Evolutionary conservation across 2,113 vertebrate species (phyloP).

Genomic region (Oreocharis arfaki): DNA sequence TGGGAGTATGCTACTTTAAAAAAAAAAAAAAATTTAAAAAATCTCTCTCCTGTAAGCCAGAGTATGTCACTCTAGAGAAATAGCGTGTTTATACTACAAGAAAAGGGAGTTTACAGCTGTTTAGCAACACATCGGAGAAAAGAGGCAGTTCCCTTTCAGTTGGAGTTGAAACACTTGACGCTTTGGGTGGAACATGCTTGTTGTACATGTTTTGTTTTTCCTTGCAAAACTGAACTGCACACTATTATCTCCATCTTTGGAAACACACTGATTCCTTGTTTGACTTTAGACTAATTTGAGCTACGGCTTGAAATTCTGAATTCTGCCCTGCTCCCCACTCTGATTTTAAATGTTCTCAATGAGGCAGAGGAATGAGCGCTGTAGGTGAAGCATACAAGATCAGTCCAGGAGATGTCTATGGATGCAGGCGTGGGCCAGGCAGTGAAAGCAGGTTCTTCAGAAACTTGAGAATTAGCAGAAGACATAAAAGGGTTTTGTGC

Average conservation of each 20-base stretch:
- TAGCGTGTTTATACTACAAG: background rate
- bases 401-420: background rate
- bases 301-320: too few species aligned
- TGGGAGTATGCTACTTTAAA: background rate
- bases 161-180: background rate
- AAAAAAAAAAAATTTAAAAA: too few species aligned
- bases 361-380: rapidly evolving
- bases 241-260: background rate
- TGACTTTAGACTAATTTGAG: background rate
- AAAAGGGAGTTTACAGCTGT: background rate
- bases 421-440: background rate
- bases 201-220: rapidly evolving
- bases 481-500: background rate
- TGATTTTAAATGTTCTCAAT: background rate
- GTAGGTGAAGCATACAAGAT: background rate
- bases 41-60: background rate
- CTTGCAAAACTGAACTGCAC: background rate
- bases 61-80: background rate
- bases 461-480: background rate
- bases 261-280: background rate
- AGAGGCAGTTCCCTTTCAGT: background rate
- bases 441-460: background rate
- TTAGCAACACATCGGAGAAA: background rate
- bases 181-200: background rate
- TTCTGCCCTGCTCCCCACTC: background rate